Base-by-base conservation (phyloP, 2,888 invertebrate species). In the Theristus sp. region DNA sequence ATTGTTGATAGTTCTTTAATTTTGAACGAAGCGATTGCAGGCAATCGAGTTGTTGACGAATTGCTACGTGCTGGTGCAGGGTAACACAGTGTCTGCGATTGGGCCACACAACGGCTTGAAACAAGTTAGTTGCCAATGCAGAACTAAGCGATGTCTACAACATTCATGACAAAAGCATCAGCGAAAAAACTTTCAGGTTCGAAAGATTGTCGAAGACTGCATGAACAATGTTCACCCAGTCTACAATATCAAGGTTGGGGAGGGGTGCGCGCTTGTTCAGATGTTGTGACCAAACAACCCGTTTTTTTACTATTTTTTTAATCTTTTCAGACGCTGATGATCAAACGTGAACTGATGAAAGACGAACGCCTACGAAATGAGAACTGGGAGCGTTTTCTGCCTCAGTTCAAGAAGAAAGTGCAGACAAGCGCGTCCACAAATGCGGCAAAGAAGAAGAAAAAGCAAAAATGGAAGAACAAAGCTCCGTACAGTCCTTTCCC, bases 221-320 rank as follows among this genome's bases (percentile, higher is more conserved):
- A 94, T 99, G 94, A 89, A 88, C 73, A 98, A 99, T 75, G 83
- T 98, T 60, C 98, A 99, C 79, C 98, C 98, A 1, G 89, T 98
- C 75, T 96, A 94, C 73, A 94, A 93, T 71, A 91, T 98, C 47
- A 79, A 80, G 73, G 75, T 76, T 65, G n/a, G n/a, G n/a, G n/a
- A n/a, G n/a, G n/a, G n/a, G n/a, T n/a, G n/a, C n/a, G n/a, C n/a
- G n/a, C n/a, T n/a, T n/a, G n/a, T n/a, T n/a, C n/a, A n/a, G n/a
- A n/a, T n/a, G n/a, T n/a, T n/a, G n/a, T n/a, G n/a, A n/a, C n/a
- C n/a, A n/a, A n/a, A n/a, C 53, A 17, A 13, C 20, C 38, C 10
- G 38, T 13, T 38, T 38, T 38, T 38, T 13, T 13, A 13, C 20
- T 38, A 38, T 38, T 38, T 38, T 38, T 38, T 38, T 38, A 38